Percentiles rank a stretch among this genome's conserved stretches.
These are phyloP conservation scores for Acomys russatus DNA, from an alignment of 2,797 vertebrate species.

Conservation along the genomic window DNA sequence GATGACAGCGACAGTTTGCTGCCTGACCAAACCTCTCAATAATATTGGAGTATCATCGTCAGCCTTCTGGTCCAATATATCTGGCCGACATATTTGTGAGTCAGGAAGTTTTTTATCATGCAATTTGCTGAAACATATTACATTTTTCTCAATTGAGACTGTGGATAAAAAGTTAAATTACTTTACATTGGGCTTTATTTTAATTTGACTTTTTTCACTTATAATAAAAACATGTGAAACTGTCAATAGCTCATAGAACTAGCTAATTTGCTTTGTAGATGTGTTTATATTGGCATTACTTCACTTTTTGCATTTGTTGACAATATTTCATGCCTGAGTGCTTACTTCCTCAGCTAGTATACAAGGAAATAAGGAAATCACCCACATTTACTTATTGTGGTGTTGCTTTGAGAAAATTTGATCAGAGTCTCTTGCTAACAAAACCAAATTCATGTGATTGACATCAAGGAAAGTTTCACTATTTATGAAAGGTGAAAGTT, in stretches of 20 bases:
- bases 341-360: background rate
- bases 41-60: no score
- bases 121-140: background rate
- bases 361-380: background rate
- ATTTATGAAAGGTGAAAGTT: background rate
- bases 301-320: background rate
- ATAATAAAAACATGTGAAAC: background rate
- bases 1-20: no score
- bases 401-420: background rate
- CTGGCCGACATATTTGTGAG: no score
- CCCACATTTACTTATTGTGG: background rate
- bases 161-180: background rate
- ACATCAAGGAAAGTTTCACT: background rate
- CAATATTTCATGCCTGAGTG: no score
- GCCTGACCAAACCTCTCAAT: no score
- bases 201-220: background rate
- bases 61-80: no score
- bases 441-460: slow-evolving; percentile 23
- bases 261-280: background rate
- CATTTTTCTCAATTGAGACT: background rate
- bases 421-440: background rate
- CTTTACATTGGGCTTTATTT: background rate
- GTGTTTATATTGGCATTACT: background rate
- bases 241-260: background rate
- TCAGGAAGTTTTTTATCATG: background rate